Conservation (phyloP, 2,888 invertebrate genomes). For the Litoditis marina region DNA sequence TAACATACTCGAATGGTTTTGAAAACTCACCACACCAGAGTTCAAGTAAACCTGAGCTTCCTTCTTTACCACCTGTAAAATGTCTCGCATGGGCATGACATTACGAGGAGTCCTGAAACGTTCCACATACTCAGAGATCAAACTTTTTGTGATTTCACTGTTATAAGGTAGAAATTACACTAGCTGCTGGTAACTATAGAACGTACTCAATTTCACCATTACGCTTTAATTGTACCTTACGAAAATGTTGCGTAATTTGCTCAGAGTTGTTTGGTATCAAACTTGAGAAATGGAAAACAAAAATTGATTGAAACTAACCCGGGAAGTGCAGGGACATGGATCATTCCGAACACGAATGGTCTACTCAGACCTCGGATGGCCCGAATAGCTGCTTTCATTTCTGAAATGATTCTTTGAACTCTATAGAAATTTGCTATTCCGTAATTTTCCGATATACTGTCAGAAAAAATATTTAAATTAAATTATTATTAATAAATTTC, state of each 20-base stretch:
- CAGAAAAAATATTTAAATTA: not conserved
- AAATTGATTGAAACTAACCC: slow-evolving; percentile 15
- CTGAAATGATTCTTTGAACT: no score
- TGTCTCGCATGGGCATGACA: slow-evolving; percentile 20
- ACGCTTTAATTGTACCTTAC: no score
- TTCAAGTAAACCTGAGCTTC: slow-evolving; percentile 39
- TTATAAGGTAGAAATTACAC: no score
- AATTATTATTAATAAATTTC: not conserved
- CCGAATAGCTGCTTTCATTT: slow-evolving; percentile 5
- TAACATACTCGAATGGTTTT: no score
- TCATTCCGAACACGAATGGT: slow-evolving; percentile 55
- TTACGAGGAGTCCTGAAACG: slow-evolving; percentile 28
- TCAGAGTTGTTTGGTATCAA: no score
- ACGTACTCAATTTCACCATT: no score
- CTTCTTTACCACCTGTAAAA: slow-evolving; percentile 27
- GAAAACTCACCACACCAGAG: slow-evolving; percentile 32
- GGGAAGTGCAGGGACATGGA: slow-evolving; percentile 52
- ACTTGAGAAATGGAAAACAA: no score
- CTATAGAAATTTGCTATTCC: no score
- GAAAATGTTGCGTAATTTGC: no score
- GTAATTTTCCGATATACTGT: not conserved
- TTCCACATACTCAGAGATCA: no score
- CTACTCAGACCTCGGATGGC: slow-evolving; percentile 15
- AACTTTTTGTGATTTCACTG: no score
- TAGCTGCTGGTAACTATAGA: no score